A percentile compares a stretch with the other conserved stretches of the same genome.
Conservation (phyloP, 1,140 invertebrate genomes). For the Charaxes varanes region DNA sequence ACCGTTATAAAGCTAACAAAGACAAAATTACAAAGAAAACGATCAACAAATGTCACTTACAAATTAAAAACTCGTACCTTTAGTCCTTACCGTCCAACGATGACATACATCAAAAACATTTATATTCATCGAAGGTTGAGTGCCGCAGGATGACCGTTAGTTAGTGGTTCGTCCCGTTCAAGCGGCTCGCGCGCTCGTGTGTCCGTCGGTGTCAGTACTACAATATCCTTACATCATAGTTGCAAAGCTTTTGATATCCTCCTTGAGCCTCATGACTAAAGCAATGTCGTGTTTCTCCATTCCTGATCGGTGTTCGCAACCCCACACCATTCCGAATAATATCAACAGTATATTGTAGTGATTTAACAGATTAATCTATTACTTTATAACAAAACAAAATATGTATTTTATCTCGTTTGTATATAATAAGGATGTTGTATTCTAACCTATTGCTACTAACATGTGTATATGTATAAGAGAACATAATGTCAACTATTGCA, state of each 20-base stretch:
- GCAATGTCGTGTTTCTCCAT: constrained; percentile 40
- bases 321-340: constrained; percentile 54
- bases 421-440: constrained; percentile 46
- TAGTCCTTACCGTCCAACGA: constrained; percentile 55
- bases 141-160: constrained; percentile 8
- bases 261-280: constrained; percentile 52
- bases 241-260: constrained; percentile 39
- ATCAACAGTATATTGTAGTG: constrained; percentile 46
- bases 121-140: constrained; percentile 18
- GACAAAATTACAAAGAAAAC: constrained; percentile 70
- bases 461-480: constrained; percentile 57
- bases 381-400: constrained; percentile 65
- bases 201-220: constrained; percentile 18
- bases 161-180: constrained; percentile 1
- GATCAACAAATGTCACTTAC: constrained; percentile 69
- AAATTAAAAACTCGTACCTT: constrained; percentile 62
- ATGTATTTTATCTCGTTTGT: constrained; percentile 51
- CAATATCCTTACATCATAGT: constrained; percentile 31
- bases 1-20: constrained; percentile 68
- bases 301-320: constrained; percentile 38
- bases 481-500: constrained; percentile 55
- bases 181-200: constrained; percentile 2
- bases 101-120: constrained; percentile 56
- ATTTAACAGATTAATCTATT: constrained; percentile 65
- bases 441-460: constrained; percentile 58